Evolutionary conservation across 2,797 vertebrate genomes (phyloP).

Genomic region (Eulemur albifrons): DNA sequence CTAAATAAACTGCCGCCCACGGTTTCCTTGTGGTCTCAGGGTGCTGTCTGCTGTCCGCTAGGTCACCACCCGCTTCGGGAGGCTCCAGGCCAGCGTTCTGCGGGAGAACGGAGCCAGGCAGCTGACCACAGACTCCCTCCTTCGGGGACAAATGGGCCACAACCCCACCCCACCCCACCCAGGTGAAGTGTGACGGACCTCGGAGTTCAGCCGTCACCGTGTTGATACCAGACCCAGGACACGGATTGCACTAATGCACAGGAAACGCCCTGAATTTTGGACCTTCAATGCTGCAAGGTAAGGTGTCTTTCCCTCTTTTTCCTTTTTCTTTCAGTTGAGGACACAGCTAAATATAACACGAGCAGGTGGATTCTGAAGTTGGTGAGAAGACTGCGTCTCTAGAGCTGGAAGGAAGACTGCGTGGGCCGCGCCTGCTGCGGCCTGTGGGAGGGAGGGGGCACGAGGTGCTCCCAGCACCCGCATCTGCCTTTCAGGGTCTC

Average conservation of each 20-base stretch:
- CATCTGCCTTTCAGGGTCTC: neutral
- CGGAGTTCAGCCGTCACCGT: rapidly evolving
- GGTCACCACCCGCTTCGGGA: rapidly evolving
- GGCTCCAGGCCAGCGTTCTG: neutral
- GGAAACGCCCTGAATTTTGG: neutral
- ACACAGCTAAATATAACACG: slow-evolving; percentile 4
- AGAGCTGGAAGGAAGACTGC: neutral
- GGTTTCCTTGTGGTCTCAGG: rapidly evolving
- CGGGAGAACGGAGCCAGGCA: neutral
- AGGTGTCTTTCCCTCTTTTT: neutral
- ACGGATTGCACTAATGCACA: rapidly evolving
- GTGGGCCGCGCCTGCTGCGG: rapidly evolving
- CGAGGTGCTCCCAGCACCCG: too few relatives aligned
- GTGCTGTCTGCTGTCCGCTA: rapidly evolving
- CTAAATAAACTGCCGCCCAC: neutral
- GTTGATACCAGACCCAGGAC: rapidly evolving
- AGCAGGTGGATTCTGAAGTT: neutral
- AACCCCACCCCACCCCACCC: rapidly evolving
- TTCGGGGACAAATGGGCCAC: neutral
- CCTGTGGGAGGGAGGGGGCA: rapidly evolving
- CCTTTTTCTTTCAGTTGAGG: neutral
- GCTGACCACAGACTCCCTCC: neutral
- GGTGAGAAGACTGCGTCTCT: neutral
- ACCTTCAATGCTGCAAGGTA: neutral
- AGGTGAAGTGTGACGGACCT: rapidly evolving